These are phyloP conservation scores for Triplophysa siluroides DNA, from an alignment of 2,113 vertebrate genomes.

Conservation along the genomic window DNA sequence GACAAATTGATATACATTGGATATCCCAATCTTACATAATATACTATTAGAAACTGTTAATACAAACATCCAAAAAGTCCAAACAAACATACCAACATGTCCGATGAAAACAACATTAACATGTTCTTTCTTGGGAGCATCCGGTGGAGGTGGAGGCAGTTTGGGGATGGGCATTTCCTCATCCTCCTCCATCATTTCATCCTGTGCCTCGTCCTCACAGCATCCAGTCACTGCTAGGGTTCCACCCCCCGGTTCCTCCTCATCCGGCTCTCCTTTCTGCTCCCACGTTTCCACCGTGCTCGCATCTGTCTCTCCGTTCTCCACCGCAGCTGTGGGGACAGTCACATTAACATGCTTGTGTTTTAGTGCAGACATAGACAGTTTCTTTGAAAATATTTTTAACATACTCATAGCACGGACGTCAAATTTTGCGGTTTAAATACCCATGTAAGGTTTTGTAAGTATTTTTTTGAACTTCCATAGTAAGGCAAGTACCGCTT, in stretches of 20 bases:
- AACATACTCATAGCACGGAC: too few relatives aligned
- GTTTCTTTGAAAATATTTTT: background rate
- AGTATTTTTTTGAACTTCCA: too few relatives aligned
- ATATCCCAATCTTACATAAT: background rate
- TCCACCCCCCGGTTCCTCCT: constrained; percentile 75
- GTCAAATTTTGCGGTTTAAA: too few relatives aligned
- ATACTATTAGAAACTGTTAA: background rate
- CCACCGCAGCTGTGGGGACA: constrained; percentile 76
- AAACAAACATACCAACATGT: constrained; percentile 86
- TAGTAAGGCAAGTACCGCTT: too few relatives aligned
- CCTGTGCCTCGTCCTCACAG: constrained; percentile 72
- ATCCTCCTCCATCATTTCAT: constrained; percentile 93
- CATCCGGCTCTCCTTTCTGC: constrained; percentile 89
- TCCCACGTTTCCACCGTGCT: constrained; percentile 95
- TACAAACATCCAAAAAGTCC: background rate
- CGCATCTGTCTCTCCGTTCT: constrained; percentile 93
- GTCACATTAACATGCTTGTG: background rate
- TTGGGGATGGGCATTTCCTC: constrained; percentile 90
- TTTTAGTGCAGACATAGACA: background rate
- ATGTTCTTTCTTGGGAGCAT: constrained; percentile 96
- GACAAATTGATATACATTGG: too few relatives aligned
- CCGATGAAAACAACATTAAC: constrained; percentile 99
- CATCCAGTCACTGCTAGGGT: constrained; percentile 69
- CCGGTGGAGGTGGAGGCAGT: constrained; percentile 81
- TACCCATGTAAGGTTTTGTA: too few relatives aligned